These are phyloP conservation scores for Phyllopteryx taeniolatus DNA, from an alignment of 2,113 vertebrate species.

Conservation along the genomic window DNA sequence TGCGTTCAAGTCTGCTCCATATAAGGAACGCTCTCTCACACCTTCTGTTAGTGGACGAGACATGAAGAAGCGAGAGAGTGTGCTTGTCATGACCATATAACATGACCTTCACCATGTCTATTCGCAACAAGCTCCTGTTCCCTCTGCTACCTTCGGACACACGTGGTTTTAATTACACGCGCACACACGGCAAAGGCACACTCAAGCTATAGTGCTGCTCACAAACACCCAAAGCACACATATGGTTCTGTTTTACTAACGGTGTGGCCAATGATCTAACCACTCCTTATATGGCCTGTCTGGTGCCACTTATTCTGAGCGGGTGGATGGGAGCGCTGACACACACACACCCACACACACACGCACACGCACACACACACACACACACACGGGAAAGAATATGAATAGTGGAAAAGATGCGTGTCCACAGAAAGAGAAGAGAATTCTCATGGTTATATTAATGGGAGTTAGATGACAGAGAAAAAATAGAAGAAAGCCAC, in stretches of 20 bases:
- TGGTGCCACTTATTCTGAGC: conserved; percentile 76
- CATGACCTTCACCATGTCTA: conserved; percentile 68
- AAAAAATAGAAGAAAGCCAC: conserved; percentile 8
- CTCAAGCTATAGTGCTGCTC: conserved; percentile 28
- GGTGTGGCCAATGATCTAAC: conserved; percentile 73
- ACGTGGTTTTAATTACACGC: conserved; percentile 69
- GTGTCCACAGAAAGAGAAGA: conserved; percentile 1
- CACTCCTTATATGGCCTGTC: conserved; percentile 78
- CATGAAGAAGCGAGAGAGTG: conserved; percentile 23
- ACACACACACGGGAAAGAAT: conserved; percentile 16
- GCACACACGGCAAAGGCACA: conserved; percentile 16
- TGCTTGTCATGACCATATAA: conserved; percentile 63
- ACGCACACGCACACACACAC: conserved; percentile 24
- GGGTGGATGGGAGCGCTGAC: conserved; percentile 51
- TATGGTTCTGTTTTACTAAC: conserved; percentile 70
- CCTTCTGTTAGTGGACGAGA: not conserved
- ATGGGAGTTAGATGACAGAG: conserved; percentile 14
- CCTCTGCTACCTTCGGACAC: conserved; percentile 61
- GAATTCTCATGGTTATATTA: not conserved
- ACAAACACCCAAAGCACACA: conserved; percentile 45
- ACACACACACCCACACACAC: conserved; percentile 38
- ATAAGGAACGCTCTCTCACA: conserved; percentile 1
- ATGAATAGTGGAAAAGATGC: conserved; percentile 17
- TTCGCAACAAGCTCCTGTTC: conserved; percentile 70
- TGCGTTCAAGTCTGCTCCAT: not conserved